Evolutionary conservation across 2,888 invertebrate species (phyloP), one percentile per base, ranked within the genome.

Genomic region (Maniola hyperantus): DNA sequence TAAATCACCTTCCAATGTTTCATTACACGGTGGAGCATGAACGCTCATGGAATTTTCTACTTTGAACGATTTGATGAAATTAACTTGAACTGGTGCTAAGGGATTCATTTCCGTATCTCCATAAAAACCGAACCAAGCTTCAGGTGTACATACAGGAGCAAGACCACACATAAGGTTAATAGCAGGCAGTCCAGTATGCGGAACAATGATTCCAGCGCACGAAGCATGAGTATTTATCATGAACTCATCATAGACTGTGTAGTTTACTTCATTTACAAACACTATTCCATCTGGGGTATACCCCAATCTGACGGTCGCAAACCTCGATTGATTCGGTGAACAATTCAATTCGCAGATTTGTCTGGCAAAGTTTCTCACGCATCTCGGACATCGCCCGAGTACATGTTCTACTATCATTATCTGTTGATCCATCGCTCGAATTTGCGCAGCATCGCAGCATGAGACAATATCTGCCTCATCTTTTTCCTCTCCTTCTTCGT

Each of bases 331-430:
- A 57, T 95, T 92, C 0, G 96, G 94, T 2, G 94, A 93, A 83
- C 99, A 99, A 6, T 96, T 96, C 85, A 97, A 93, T 73, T 95
- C 94, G 81, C 99, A 99, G 73, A 97, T 95, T 50, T 96, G 93
- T 55, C 94, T 91, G 10, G 94, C 93, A 75, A 97, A 94, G 82
- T 99, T 99, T 68, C 93, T 89, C 1, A 94, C 84, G 79, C 99
- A 99, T 0, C 96, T 94, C 0, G 97, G 96, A 81, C 99, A 99
- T 51, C 97, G 93, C 5, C 94, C 93, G 33, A 97, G 94, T 0
- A 98, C 84, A 62, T 94, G 93, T 54, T 95, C 94, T 0, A 96
- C 95, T 70, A 95, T 85, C 2, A 82, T 72, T 71, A 97, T 88
- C 53, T 93, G 94, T 0, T 79, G 70, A 0, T 93, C 83, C 91